Percentiles rank a stretch among this genome's conserved stretches.
Conservation (phyloP, 2,888 invertebrate genomes). For the Euproctis similis region DNA sequence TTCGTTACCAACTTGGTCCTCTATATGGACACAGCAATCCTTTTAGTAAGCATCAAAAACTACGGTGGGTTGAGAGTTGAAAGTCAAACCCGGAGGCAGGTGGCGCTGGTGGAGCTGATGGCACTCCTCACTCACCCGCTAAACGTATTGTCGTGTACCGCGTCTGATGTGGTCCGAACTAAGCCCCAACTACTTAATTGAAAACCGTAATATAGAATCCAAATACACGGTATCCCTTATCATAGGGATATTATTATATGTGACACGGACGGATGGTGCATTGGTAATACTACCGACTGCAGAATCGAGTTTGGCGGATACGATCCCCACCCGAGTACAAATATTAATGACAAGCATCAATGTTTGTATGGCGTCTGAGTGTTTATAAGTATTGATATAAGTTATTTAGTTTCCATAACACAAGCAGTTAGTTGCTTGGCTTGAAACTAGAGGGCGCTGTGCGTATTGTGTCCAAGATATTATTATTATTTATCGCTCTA, state of each 20-base stretch:
- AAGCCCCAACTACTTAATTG: constrained; percentile 70
- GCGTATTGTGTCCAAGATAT: no score
- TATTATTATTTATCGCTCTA: no score
- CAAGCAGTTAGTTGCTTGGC: no score
- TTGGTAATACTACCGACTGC: no score
- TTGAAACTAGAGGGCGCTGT: no score
- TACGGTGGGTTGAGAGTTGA: constrained; percentile 47
- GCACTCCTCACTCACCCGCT: constrained; percentile 35
- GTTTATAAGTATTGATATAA: no score
- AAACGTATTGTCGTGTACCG: constrained; percentile 71
- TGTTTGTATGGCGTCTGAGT: no score
- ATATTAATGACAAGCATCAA: no score
- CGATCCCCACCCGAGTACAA: no score
- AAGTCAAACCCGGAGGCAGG: constrained; percentile 54
- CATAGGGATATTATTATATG: constrained; percentile 51
- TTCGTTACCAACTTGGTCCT: constrained; percentile 44
- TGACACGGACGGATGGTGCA: no score
- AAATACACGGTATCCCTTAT: constrained; percentile 66
- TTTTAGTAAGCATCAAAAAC: constrained; percentile 67
- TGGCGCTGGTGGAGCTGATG: constrained; percentile 31
- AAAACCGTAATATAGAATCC: constrained; percentile 65
- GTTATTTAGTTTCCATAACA: no score
- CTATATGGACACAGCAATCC: constrained; percentile 69
- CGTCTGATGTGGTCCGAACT: constrained; percentile 58
- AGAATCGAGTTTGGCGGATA: no score